phyloP scores from a whole-genome alignment of 2,797 vertebrate genomes.

The Syngnathus acus region DNA sequence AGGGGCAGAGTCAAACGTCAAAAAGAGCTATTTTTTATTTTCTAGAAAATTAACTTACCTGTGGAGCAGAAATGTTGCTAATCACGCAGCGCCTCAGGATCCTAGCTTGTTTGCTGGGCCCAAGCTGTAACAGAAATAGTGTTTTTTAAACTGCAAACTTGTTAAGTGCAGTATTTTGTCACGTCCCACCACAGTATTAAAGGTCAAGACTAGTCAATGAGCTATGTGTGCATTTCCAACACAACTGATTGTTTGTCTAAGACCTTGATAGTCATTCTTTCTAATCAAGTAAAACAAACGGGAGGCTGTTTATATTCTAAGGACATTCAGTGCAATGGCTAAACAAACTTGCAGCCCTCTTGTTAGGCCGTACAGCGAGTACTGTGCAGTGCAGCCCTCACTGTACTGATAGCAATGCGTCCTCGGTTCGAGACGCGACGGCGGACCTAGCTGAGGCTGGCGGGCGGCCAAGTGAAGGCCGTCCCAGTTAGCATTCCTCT shows the following conservation, averaged over 20 bases:
- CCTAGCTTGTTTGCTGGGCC: too few species aligned
- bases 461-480: constrained; percentile 28
- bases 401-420: not conserved
- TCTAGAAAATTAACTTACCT: too few species aligned
- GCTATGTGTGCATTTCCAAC: not conserved
- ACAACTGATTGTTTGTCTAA: not conserved
- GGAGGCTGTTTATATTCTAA: not conserved
- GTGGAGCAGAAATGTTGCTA: too few species aligned
- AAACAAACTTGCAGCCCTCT: not conserved
- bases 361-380: not conserved
- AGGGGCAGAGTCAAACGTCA: too few species aligned
- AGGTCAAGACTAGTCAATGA: not conserved
- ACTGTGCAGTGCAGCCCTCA: not conserved
- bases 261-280: not conserved
- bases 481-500: constrained; percentile 60
- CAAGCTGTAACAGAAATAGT: not conserved
- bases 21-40: too few species aligned
- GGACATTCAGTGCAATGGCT: not conserved
- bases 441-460: constrained; percentile 35
- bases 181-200: not conserved
- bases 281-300: not conserved
- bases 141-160: not conserved
- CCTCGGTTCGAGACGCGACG: constrained; percentile 1
- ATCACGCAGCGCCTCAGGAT: too few species aligned
- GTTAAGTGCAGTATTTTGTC: not conserved